These are phyloP conservation scores for Potamarius usumacintae DNA, from an alignment of 2,113 vertebrate species.

Conservation along the genomic window DNA sequence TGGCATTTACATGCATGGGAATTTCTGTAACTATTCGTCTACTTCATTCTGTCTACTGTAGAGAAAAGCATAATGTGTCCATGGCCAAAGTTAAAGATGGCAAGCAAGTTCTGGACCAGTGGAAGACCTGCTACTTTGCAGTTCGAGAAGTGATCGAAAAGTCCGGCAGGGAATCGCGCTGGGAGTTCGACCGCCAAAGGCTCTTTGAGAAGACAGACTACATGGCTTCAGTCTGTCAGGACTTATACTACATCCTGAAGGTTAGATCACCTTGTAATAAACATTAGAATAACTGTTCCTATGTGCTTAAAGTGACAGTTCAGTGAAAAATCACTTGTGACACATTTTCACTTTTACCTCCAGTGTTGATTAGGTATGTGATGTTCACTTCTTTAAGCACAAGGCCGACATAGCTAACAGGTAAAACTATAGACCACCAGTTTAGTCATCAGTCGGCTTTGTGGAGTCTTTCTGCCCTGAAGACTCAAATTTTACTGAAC, in stretches of 20 bases:
- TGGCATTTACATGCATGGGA: background rate
- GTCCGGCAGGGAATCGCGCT: constrained; percentile 75
- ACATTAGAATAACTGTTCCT: background rate
- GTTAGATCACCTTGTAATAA: constrained; percentile 63
- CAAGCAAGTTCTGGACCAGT: constrained; percentile 77
- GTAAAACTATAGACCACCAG: background rate
- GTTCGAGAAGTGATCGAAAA: constrained; percentile 83
- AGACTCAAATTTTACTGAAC: background rate
- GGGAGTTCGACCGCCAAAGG: constrained; percentile 91
- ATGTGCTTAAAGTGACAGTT: background rate
- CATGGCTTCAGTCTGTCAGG: constrained; percentile 86
- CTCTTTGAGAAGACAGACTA: constrained; percentile 91
- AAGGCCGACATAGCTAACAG: background rate
- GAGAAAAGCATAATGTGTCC: constrained; percentile 74
- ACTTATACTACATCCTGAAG: constrained; percentile 81
- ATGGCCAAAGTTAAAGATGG: constrained; percentile 78
- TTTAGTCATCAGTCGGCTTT: background rate
- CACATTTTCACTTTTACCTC: background rate
- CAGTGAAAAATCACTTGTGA: background rate
- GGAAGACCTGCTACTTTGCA: constrained; percentile 86
- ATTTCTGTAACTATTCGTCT: background rate
- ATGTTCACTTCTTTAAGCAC: background rate
- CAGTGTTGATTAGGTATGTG: background rate
- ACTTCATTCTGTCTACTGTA: constrained; percentile 53
- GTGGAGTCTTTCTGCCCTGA: background rate